Evolutionary conservation across 2,113 vertebrate species (phyloP).

Genomic region (Cheirogaleus medius): DNA sequence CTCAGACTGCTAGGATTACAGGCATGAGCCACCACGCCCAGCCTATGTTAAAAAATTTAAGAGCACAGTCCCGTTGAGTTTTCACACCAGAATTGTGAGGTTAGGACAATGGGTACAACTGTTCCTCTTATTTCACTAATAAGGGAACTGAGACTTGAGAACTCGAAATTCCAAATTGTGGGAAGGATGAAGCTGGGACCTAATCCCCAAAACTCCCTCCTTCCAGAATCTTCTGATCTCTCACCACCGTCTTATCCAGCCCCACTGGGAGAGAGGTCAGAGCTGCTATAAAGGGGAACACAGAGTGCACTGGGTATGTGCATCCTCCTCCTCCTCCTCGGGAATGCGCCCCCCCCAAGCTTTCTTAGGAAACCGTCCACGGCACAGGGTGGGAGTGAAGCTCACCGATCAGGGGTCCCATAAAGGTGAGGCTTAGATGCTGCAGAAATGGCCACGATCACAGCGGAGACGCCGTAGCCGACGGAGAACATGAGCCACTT

Average conservation of each 20-base stretch:
- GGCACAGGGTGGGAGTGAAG: neutral
- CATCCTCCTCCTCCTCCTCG: no score
- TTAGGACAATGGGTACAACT: neutral
- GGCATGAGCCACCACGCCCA: neutral
- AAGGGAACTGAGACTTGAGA: neutral
- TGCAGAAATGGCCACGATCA: slow-evolving; percentile 73
- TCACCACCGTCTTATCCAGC: neutral
- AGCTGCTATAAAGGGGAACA: neutral
- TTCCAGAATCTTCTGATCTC: neutral
- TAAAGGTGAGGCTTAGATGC: slow-evolving; percentile 61
- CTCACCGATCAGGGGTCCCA: slow-evolving; percentile 51
- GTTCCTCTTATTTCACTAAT: neutral
- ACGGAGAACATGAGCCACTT: slow-evolving; percentile 42
- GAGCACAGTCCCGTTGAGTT: neutral
- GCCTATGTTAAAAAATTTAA: neutral
- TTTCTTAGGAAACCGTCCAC: neutral
- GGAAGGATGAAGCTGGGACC: neutral
- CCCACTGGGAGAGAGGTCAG: neutral
- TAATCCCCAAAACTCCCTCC: neutral
- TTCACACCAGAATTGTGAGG: neutral
- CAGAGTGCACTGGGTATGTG: neutral
- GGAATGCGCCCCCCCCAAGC: neutral
- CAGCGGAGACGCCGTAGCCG: slow-evolving; percentile 72
- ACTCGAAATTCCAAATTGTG: neutral
- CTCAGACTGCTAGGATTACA: neutral